phyloP scores from a whole-genome alignment of 1,140 invertebrate genomes.

The Drosophila burlai region DNA sequence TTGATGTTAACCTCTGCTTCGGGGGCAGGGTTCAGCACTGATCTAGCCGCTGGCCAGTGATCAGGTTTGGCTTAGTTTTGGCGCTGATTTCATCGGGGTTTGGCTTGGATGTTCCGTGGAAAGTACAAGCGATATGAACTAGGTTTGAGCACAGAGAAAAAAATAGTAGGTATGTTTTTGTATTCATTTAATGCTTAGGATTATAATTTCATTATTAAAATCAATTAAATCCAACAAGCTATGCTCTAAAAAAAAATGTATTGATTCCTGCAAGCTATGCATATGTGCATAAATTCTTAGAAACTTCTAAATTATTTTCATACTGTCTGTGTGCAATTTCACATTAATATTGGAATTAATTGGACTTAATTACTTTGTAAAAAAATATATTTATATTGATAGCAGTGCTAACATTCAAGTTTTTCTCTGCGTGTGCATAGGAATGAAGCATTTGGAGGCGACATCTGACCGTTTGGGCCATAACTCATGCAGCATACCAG shows the following conservation, averaged over 20 bases:
- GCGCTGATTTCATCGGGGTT: slow-evolving; percentile 71
- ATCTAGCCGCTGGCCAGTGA: slow-evolving; percentile 67
- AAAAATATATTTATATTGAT: no score
- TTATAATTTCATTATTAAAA: not conserved
- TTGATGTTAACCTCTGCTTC: slow-evolving; percentile 66
- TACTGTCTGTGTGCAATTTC: no score
- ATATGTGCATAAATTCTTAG: no score
- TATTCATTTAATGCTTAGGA: not conserved
- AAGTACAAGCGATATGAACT: slow-evolving; percentile 33
- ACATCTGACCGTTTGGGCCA: slow-evolving; percentile 62
- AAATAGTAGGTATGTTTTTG: not conserved
- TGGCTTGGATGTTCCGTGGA: slow-evolving; percentile 54
- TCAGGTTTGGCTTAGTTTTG: slow-evolving; percentile 48
- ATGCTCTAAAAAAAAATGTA: no score
- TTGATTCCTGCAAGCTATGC: no score
- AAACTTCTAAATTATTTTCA: no score
- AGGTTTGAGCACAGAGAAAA: slow-evolving; percentile 36
- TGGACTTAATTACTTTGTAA: no score
- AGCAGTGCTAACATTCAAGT: no score
- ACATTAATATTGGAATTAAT: no score
- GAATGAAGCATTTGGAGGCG: slow-evolving; percentile 70
- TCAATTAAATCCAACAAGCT: not conserved
- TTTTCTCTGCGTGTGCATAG: slow-evolving; percentile 49
- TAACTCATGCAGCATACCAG: slow-evolving; percentile 54
- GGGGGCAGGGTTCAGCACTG: slow-evolving; percentile 63